These are phyloP conservation scores for Ploceus nigricollis DNA, from an alignment of 2,113 vertebrate genomes.

Conservation along the genomic window DNA sequence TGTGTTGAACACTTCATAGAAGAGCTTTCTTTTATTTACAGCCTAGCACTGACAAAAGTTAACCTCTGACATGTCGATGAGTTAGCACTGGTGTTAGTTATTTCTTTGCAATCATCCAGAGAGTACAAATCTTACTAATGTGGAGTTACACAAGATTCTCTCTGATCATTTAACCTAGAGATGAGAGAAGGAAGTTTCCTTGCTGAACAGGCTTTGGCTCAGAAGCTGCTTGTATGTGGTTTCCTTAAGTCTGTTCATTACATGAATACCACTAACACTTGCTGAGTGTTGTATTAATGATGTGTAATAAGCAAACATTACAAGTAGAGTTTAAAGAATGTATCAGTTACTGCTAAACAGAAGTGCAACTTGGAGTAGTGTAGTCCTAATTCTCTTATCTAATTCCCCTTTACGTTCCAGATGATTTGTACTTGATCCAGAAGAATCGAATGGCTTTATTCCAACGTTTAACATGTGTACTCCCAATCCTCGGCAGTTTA, in stretches of 20 bases:
- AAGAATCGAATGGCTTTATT: conserved; percentile 89
- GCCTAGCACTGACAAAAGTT: neutral
- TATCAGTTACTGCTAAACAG: neutral
- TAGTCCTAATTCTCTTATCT: neutral
- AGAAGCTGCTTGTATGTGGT: neutral
- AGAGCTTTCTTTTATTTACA: neutral
- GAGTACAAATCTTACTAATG: neutral
- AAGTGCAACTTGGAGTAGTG: neutral
- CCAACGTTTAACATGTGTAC: conserved; percentile 85
- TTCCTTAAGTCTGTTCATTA: neutral
- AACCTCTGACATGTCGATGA: neutral
- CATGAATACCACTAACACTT: neutral
- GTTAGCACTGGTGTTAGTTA: neutral
- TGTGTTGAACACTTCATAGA: neutral
- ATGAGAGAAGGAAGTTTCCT: neutral
- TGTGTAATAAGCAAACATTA: neutral
- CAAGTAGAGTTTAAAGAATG: neutral
- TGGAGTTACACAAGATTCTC: neutral
- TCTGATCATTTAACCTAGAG: neutral
- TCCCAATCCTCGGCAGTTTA: conserved; percentile 85
- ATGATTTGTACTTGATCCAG: conserved; percentile 89
- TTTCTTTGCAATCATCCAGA: neutral
- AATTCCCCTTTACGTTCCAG: conserved; percentile 68
- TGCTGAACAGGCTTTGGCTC: neutral
- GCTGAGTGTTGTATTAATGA: neutral